Evolutionary conservation across 2,113 vertebrate species (phyloP).

Genomic region (Pelecanus crispus): DNA sequence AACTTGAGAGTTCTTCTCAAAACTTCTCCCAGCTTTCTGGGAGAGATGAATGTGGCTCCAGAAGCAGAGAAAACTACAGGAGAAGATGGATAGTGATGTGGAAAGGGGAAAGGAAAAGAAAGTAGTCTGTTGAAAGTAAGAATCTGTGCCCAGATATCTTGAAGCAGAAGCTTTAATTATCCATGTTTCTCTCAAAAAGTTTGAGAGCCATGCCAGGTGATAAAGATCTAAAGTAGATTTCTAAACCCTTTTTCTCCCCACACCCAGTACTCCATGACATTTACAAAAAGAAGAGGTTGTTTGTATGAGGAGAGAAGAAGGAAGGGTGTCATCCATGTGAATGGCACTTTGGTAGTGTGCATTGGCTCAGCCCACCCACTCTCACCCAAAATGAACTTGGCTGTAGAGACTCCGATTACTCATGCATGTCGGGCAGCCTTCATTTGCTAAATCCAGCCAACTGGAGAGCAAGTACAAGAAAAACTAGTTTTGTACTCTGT

Average conservation of each 20-base stretch:
- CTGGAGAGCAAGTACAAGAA: background rate
- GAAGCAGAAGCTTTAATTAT: background rate
- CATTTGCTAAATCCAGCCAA: background rate
- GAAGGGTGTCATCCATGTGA: background rate
- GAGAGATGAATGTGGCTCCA: background rate
- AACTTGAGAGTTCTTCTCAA: no score
- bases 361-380: background rate
- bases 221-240: background rate
- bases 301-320: background rate
- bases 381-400: background rate
- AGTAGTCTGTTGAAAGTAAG: background rate
- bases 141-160: background rate
- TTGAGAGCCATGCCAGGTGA: background rate
- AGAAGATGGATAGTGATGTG: background rate
- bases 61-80: background rate
- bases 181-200: background rate
- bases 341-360: background rate
- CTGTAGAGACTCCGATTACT: background rate
- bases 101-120: background rate
- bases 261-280: background rate
- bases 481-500: background rate
- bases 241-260: background rate
- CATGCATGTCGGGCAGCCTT: background rate
- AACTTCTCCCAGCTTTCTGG: background rate
- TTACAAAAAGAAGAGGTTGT: background rate